Conservation (phyloP, 2,888 invertebrate species). For the Cheilosia grossa region DNA sequence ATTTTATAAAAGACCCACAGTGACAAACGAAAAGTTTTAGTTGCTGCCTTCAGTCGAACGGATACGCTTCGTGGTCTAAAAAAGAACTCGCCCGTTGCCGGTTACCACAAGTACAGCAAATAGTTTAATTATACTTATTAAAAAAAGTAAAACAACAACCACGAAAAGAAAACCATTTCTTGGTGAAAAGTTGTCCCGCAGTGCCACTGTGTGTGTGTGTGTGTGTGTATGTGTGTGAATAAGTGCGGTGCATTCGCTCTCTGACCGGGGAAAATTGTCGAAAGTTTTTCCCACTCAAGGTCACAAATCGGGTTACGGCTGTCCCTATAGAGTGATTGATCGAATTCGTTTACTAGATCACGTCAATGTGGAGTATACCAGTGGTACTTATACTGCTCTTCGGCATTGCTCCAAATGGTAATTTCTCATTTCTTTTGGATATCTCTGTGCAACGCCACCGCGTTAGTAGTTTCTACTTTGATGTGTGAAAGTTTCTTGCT, state of each 20-base stretch:
- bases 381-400: constrained; percentile 32
- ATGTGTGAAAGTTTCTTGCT: constrained; percentile 66
- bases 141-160: constrained; percentile 17
- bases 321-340: constrained; percentile 12
- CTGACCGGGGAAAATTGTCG: constrained; percentile 50
- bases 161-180: constrained; percentile 50
- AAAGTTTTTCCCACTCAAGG: constrained; percentile 68
- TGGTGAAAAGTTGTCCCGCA: constrained; percentile 54
- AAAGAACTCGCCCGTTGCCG: constrained; percentile 15
- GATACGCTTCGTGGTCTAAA: constrained; percentile 36
- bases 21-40: constrained; percentile 38
- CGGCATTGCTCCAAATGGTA: constrained; percentile 53
- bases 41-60: constrained; percentile 29
- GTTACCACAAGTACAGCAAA: constrained; percentile 29
- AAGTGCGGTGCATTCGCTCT: constrained; percentile 21
- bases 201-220: background rate
- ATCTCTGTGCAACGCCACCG: constrained; percentile 14
- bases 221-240: constrained; percentile 1
- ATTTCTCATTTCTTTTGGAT: constrained; percentile 45
- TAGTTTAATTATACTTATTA: constrained; percentile 27
- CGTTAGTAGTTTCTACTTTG: constrained; percentile 50
- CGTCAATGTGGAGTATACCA: constrained; percentile 44
- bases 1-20: constrained; percentile 67
- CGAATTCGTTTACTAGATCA: constrained; percentile 16
- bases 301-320: constrained; percentile 34